Conservation (phyloP, 1,140 invertebrate genomes). For the Muscidifurax raptorellus region DNA sequence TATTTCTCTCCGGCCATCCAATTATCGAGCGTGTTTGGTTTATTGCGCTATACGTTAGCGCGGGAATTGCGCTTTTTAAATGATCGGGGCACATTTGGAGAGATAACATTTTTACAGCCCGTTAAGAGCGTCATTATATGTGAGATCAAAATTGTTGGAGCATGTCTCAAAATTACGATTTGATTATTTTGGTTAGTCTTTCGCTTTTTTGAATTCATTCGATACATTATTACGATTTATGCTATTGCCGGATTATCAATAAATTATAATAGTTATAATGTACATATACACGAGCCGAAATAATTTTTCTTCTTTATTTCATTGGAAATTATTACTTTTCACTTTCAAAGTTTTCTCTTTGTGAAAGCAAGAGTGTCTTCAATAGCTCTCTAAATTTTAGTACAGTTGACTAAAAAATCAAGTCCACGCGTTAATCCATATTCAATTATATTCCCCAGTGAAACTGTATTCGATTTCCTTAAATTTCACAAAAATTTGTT, state of each 20-base stretch:
- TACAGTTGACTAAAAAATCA: neutral
- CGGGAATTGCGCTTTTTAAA: neutral
- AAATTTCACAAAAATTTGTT: neutral
- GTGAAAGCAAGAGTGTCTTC: neutral
- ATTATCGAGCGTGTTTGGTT: neutral
- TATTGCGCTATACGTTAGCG: neutral
- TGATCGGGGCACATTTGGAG: neutral
- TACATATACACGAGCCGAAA: too few relatives aligned
- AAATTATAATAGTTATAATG: too few relatives aligned
- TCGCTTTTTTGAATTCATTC: too few relatives aligned
- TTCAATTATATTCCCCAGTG: too few relatives aligned
- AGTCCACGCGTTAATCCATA: neutral
- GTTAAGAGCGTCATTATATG: conserved; percentile 23
- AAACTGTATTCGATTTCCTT: neutral
- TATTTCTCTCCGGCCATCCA: neutral
- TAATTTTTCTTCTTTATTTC: too few relatives aligned
- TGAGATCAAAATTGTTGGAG: neutral
- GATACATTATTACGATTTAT: too few relatives aligned
- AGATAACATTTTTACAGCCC: conserved; percentile 2
- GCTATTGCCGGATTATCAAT: too few relatives aligned
- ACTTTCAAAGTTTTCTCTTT: neutral
- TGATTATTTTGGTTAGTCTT: neutral
- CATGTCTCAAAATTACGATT: neutral
- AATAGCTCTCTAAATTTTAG: neutral
- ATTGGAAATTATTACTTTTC: neutral